Evolutionary conservation across 2,888 invertebrate genomes (phyloP).

Genomic region (Drosophila buzzatii): DNA sequence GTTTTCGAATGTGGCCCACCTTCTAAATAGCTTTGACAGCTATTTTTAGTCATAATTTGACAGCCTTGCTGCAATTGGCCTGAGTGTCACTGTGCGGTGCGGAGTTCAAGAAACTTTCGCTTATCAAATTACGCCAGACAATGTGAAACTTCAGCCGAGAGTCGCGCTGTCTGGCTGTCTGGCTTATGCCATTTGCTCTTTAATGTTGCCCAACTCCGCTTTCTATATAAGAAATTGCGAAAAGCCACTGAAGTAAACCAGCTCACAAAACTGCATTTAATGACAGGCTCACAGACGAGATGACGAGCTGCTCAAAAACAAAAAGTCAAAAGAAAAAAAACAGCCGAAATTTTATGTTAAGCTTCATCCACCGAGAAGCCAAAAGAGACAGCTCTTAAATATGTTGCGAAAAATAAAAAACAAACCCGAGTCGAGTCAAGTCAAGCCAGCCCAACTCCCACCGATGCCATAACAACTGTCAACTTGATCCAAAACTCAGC

Average conservation of each 20-base stretch:
- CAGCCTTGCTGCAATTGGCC: conserved; percentile 64
- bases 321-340: conserved; percentile 1
- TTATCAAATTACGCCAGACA: conserved; percentile 67
- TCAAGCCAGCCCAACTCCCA: conserved; percentile 38
- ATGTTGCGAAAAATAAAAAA: conserved; percentile 18
- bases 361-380: conserved; percentile 37
- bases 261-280: conserved; percentile 71
- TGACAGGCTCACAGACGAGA: conserved; percentile 52
- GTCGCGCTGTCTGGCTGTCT: conserved; percentile 13
- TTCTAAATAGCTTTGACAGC: conserved; percentile 37
- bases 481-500: conserved; percentile 55
- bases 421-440: not conserved
- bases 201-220: conserved; percentile 46
- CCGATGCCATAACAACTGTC: conserved; percentile 62
- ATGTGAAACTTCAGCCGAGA: conserved; percentile 36
- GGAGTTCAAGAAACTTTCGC: conserved; percentile 78
- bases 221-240: conserved; percentile 62
- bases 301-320: conserved; percentile 18
- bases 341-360: conserved; percentile 34
- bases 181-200: conserved; percentile 52
- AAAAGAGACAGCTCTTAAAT: conserved; percentile 31
- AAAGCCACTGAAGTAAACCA: conserved; percentile 47
- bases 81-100: conserved; percentile 20
- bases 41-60: conserved; percentile 49
- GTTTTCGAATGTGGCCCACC: conserved; percentile 35